phyloP scores from a whole-genome alignment of 2,797 vertebrate species.

The Chaetodon trifasciatus region DNA sequence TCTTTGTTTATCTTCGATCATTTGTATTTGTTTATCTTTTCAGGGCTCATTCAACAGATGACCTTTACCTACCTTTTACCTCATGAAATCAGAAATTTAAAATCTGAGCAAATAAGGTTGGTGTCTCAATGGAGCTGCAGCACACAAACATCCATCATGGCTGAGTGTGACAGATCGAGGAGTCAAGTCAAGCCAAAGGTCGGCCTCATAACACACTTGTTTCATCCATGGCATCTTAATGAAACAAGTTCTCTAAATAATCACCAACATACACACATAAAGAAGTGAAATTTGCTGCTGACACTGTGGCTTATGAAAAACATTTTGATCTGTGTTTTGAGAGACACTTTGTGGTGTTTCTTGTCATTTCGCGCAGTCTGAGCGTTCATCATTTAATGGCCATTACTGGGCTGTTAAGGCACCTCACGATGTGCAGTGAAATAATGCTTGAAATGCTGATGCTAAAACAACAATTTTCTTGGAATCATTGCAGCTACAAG shows the following conservation, averaged over 20 bases:
- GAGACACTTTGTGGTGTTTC: neutral
- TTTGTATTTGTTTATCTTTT: no score
- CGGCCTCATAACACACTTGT: neutral
- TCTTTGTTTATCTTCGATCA: slow-evolving; percentile 14
- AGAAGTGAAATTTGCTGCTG: neutral
- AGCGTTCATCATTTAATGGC: neutral
- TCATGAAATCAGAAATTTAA: neutral
- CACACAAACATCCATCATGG: neutral
- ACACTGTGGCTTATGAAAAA: neutral
- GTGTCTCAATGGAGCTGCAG: neutral
- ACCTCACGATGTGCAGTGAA: neutral
- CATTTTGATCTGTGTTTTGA: slow-evolving; percentile 1
- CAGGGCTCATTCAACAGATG: no score
- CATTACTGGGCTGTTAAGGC: neutral
- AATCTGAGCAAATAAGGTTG: neutral
- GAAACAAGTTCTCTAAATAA: neutral
- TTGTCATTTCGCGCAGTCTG: neutral
- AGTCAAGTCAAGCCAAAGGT: neutral
- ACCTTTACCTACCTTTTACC: neutral
- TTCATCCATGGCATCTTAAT: no score
- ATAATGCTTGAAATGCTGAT: neutral
- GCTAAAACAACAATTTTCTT: neutral
- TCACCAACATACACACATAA: neutral
- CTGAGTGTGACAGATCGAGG: neutral
- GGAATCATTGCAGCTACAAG: neutral